phyloP scores from a whole-genome alignment of 35 echinoderm and acorn worm species.

The Apostichopus japonicus region DNA sequence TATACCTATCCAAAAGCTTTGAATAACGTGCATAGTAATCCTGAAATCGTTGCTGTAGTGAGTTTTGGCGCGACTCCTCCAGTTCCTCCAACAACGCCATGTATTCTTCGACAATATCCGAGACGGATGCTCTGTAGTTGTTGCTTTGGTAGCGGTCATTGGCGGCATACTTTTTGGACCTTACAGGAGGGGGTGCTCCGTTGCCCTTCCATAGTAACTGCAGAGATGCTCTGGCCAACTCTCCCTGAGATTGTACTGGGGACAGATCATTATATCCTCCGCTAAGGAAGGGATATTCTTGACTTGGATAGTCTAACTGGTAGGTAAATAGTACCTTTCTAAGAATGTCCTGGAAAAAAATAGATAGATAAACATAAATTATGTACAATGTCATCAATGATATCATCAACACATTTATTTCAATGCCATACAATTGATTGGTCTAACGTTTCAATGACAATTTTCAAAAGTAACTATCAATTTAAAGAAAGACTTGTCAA shows the following conservation, averaged over 20 bases:
- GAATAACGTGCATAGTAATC: conserved; percentile 51
- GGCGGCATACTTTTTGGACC: conserved; percentile 54
- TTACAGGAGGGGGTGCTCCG: background rate
- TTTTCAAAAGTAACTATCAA: too few relatives aligned
- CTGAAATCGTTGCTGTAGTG: conserved; percentile 14
- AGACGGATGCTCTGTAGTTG: background rate
- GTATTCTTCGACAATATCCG: conserved; percentile 26
- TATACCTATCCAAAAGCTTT: conserved; percentile 36
- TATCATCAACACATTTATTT: too few relatives aligned
- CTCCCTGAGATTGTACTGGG: conserved; percentile 7
- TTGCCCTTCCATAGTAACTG: conserved; percentile 1
- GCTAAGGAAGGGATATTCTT: conserved; percentile 13
- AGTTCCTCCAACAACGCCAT: conserved; percentile 13
- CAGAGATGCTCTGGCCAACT: background rate
- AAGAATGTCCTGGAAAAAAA: conserved; percentile 23
- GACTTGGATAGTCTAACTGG: conserved; percentile 20
- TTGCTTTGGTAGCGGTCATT: background rate
- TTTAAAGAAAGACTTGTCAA: too few relatives aligned
- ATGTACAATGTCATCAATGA: too few relatives aligned
- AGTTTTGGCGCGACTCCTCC: background rate
- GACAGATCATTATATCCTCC: background rate
- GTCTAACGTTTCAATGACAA: too few relatives aligned
- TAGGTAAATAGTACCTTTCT: conserved; percentile 25
- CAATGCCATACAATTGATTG: too few relatives aligned
- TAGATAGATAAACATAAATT: background rate